phyloP scores from a whole-genome alignment of 2,797 vertebrate genomes.

The Sparus aurata region DNA sequence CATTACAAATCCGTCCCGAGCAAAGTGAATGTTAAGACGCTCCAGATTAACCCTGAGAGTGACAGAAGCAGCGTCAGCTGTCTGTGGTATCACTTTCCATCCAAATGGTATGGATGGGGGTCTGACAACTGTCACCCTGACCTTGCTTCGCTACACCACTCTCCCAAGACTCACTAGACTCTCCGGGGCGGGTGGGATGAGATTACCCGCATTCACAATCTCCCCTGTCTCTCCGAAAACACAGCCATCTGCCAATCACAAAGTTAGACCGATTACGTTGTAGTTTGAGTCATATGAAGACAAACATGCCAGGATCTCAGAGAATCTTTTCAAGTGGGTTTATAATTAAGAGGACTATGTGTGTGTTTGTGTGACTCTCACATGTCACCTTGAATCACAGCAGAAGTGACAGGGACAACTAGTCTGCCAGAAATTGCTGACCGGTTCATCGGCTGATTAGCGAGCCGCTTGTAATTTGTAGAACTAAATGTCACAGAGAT shows the following conservation, averaged over 20 bases:
- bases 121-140: conserved; percentile 84
- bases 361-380: conserved; percentile 14
- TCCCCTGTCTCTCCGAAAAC: conserved; percentile 56
- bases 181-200: conserved; percentile 57
- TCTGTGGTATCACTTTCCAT: conserved; percentile 84
- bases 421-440: conserved; percentile 43
- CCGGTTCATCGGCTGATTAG: conserved; percentile 56
- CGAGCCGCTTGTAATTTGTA: conserved; percentile 13
- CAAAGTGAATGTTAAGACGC: conserved; percentile 80
- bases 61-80: conserved; percentile 84
- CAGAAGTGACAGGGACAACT: conserved; percentile 27
- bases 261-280: background rate
- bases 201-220: conserved; percentile 67
- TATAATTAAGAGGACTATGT: conserved; percentile 26
- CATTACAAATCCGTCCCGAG: conserved; percentile 73
- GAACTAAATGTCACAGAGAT: conserved; percentile 53
- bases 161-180: conserved; percentile 67
- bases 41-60: conserved; percentile 81
- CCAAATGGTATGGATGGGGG: conserved; percentile 79
- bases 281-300: conserved; percentile 15
- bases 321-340: conserved; percentile 29
- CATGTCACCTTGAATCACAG: conserved; percentile 55
- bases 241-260: conserved; percentile 57
- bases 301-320: conserved; percentile 37
- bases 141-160: conserved; percentile 72